Evolutionary conservation across 2,888 invertebrate genomes (phyloP).

Genomic region (Anagyrus pseudococci): DNA sequence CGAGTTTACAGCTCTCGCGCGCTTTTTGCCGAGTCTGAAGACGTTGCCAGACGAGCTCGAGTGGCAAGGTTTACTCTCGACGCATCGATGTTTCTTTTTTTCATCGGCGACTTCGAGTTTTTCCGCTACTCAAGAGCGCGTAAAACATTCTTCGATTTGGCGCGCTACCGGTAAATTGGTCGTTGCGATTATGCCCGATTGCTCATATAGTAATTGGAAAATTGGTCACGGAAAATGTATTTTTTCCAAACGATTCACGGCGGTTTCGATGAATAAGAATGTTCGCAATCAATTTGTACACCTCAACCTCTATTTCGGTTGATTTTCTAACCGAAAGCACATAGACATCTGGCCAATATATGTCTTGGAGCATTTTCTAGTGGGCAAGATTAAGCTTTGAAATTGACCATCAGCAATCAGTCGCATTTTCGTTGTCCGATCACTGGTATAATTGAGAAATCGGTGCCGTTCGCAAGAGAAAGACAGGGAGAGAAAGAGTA

Average conservation of each 20-base stretch:
- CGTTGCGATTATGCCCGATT: slow-evolving; percentile 4
- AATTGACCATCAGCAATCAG: slow-evolving; percentile 32
- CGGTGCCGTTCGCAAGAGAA: too few species aligned
- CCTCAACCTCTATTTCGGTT: too few species aligned
- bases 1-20: too few species aligned
- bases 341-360: too few species aligned
- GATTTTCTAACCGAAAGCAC: too few species aligned
- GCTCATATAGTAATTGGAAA: slow-evolving; percentile 5
- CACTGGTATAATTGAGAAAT: slow-evolving; percentile 35
- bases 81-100: neutral
- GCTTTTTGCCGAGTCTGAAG: too few species aligned
- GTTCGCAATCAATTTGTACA: too few species aligned
- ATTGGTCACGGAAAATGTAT: neutral
- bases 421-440: slow-evolving; percentile 22
- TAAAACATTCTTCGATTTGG: slow-evolving; percentile 14
- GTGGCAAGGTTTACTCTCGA: too few species aligned
- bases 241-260: slow-evolving; percentile 6
- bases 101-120: neutral
- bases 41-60: too few species aligned
- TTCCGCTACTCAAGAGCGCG: neutral
- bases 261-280: neutral
- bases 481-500: too few species aligned
- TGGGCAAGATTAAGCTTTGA: too few species aligned
- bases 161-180: slow-evolving; percentile 10
- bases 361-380: too few species aligned